Evolutionary conservation across 2,888 invertebrate genomes (phyloP).

Genomic region (Arrhopalites spinosus): DNA sequence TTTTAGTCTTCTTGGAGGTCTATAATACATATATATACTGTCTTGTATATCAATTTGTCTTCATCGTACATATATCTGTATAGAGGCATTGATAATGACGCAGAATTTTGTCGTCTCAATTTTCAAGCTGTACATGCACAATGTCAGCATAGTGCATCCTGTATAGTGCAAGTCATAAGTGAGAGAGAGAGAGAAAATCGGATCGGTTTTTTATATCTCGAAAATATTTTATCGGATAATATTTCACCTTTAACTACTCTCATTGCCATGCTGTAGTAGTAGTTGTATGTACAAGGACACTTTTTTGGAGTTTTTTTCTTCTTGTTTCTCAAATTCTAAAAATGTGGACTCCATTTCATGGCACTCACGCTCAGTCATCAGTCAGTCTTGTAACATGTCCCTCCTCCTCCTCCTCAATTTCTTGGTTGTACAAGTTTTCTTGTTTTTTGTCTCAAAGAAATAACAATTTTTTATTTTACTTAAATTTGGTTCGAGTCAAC

Average conservation of each 20-base stretch:
- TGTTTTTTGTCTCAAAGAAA: too few species aligned
- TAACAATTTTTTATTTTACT: too few species aligned
- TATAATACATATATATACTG: too few species aligned
- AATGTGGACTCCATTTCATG: too few species aligned
- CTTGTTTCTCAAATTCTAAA: background rate
- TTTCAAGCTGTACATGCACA: too few species aligned
- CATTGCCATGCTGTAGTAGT: background rate
- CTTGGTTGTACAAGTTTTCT: background rate
- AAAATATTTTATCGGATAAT: slow-evolving; percentile 23
- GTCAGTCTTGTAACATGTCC: background rate
- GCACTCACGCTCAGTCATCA: too few species aligned
- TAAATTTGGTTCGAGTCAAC: too few species aligned
- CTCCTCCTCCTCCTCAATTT: background rate
- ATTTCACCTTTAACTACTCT: slow-evolving; percentile 28
- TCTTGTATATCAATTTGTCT: too few species aligned
- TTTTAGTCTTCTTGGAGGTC: too few species aligned
- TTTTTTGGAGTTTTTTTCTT: background rate
- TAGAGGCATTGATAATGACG: background rate
- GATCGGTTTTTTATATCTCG: slow-evolving; percentile 16
- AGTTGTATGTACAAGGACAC: background rate
- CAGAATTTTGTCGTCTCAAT: too few species aligned
- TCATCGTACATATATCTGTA: background rate
- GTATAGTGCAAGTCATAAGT: too few species aligned
- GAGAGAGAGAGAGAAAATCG: slow-evolving; percentile 6
- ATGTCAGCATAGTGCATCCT: too few species aligned